Percentiles rank a stretch among this genome's conserved stretches.
Evolutionary conservation across 1,140 invertebrate genomes (phyloP).

Genomic region (Caligus rogercresseyi): DNA sequence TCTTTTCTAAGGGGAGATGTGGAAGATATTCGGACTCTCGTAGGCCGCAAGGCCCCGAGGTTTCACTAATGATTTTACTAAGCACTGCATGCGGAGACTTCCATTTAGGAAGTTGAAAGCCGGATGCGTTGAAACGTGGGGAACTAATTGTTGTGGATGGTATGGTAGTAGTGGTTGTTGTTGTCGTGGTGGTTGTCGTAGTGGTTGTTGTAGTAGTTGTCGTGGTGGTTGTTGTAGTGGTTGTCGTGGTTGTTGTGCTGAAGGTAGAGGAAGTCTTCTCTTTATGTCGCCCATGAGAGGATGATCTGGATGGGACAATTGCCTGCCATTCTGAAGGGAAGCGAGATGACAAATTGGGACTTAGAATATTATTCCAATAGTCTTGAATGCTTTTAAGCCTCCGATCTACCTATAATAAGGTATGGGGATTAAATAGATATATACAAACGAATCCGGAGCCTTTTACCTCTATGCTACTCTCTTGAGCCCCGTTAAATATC

Average conservation of each 20-base stretch:
- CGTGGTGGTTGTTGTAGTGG: neutral
- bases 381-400: neutral
- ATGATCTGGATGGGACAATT: neutral
- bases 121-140: neutral
- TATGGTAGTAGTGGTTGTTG: neutral
- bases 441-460: too few relatives aligned
- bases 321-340: neutral
- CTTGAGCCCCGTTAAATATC: too few relatives aligned
- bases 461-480: neutral
- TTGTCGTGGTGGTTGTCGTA: neutral
- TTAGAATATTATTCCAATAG: neutral
- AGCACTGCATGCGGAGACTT: neutral
- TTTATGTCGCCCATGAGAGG: neutral
- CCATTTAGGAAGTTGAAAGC: neutral
- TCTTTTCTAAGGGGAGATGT: neutral
- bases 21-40: constrained; percentile 1
- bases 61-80: neutral
- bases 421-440: neutral
- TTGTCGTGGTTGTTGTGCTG: neutral
- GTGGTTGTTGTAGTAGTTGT: neutral
- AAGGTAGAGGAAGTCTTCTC: neutral
- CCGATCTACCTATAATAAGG: neutral
- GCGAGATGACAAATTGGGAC: neutral
- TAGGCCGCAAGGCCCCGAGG: neutral
- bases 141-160: neutral